These are phyloP conservation scores for Brachyhypopomus occidentalis DNA, from an alignment of 2,113 vertebrate genomes.

Conservation along the genomic window DNA sequence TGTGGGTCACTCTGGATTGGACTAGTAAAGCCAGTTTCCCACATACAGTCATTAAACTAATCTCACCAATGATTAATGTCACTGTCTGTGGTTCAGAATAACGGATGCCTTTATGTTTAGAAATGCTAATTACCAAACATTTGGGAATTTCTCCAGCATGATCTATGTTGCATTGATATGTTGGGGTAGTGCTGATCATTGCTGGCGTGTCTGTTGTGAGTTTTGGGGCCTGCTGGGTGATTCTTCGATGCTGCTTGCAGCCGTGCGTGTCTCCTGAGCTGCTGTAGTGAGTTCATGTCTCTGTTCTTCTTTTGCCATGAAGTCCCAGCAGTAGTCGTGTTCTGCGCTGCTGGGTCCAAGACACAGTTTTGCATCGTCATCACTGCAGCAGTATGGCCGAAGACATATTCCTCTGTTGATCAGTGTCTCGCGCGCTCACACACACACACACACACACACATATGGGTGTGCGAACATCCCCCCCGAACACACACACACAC, in stretches of 20 bases:
- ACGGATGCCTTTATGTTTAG: not conserved
- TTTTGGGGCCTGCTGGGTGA: not conserved
- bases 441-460: not conserved
- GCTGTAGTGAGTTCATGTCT: not conserved
- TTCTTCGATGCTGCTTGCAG: not conserved
- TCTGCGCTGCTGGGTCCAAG: not conserved
- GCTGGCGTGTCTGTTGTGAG: not conserved
- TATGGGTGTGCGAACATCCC: not conserved
- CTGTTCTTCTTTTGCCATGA: not conserved
- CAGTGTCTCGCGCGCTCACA: not conserved
- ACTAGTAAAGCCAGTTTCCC: not conserved
- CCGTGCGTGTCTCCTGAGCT: not conserved
- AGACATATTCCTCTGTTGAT: conserved; percentile 13
- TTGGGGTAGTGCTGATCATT: not conserved
- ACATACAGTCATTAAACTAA: not conserved
- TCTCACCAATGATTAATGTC: not conserved
- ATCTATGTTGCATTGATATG: not conserved
- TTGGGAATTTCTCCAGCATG: too few relatives aligned
- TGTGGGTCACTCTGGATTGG: conserved; percentile 1
- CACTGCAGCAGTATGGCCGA: conserved; percentile 35
- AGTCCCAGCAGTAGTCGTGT: not conserved
- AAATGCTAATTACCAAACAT: not conserved
- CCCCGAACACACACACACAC: not conserved
- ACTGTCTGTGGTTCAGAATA: not conserved
- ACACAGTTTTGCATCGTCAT: conserved; percentile 40